Conservation (phyloP, 2,797 vertebrate genomes). For the Rallus crepitans region DNA sequence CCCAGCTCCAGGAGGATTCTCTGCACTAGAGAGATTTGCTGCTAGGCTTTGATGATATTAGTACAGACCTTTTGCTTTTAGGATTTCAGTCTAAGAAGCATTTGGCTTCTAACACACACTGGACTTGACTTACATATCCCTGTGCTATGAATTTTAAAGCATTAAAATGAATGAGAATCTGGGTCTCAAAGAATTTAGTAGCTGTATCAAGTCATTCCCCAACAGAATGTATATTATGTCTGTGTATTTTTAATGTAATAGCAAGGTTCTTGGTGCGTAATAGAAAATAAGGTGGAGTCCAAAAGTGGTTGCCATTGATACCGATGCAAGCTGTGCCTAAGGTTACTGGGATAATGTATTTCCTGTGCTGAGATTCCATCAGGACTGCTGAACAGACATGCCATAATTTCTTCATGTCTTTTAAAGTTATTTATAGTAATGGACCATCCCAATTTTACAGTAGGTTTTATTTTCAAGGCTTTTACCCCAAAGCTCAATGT, state of each 20-base stretch:
- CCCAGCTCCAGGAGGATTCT: conserved; percentile 30
- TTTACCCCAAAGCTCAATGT: background rate
- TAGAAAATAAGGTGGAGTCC: conserved; percentile 49
- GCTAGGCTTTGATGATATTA: background rate
- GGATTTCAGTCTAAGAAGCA: conserved; percentile 27
- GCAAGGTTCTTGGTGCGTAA: conserved; percentile 16
- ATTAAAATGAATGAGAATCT: background rate
- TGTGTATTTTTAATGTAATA: conserved; percentile 42
- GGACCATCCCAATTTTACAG: background rate
- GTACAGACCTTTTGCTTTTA: conserved; percentile 30
- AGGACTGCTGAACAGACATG: conserved; percentile 24
- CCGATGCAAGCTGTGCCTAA: conserved; percentile 9
- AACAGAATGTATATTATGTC: background rate
- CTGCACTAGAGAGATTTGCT: background rate
- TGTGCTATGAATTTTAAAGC: background rate
- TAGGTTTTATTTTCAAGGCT: background rate
- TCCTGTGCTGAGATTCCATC: background rate
- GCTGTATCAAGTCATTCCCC: background rate
- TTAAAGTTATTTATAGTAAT: background rate
- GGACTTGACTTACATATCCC: background rate
- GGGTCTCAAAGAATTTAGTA: background rate
- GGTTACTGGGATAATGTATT: conserved; percentile 42
- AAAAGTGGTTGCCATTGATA: conserved; percentile 34
- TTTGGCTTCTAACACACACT: conserved; percentile 23
- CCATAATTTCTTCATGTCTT: conserved; percentile 2